These are phyloP conservation scores for Caenorhabditis brenneri DNA, from an alignment of 1,140 invertebrate species.

Conservation along the genomic window DNA sequence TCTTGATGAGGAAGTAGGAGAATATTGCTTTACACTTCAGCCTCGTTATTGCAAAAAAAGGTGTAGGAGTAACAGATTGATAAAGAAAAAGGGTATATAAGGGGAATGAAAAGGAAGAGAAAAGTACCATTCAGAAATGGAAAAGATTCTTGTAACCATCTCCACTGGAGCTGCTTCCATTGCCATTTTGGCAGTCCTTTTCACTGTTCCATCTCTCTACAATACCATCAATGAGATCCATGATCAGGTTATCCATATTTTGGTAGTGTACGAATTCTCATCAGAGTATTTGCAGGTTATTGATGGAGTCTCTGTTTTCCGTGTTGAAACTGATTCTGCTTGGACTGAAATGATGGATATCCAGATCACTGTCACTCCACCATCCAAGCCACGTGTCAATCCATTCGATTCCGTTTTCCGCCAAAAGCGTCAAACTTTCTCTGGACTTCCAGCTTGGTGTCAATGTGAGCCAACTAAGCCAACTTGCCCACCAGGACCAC, in stretches of 20 bases:
- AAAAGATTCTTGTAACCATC: slow-evolving; percentile 38
- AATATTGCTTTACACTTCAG: slow-evolving; percentile 33
- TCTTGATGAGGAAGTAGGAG: neutral
- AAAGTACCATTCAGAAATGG: slow-evolving; percentile 20
- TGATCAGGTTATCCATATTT: slow-evolving; percentile 57
- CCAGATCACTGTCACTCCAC: slow-evolving; percentile 55
- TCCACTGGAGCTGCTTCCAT: slow-evolving; percentile 14
- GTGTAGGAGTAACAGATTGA: slow-evolving; percentile 11
- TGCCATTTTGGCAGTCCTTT: slow-evolving; percentile 27
- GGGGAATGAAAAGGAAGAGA: neutral
- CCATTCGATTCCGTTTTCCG: slow-evolving; percentile 59
- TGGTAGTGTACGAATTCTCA: neutral
- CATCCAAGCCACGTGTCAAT: slow-evolving; percentile 54
- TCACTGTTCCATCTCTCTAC: slow-evolving; percentile 52
- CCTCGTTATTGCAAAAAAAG: neutral
- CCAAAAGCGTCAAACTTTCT: slow-evolving; percentile 59
- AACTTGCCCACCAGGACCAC: slow-evolving; percentile 56
- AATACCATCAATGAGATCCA: slow-evolving; percentile 58
- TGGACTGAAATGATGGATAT: slow-evolving; percentile 61
- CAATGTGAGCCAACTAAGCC: slow-evolving; percentile 58
- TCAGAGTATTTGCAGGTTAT: neutral
- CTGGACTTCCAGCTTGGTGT: slow-evolving; percentile 58
- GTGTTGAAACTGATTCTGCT: slow-evolving; percentile 58
- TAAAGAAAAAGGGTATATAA: neutral
- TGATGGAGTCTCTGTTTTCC: slow-evolving; percentile 56